Evolutionary conservation across 2,888 invertebrate species (phyloP), one percentile per base, ranked within the genome.

Genomic region (Rhyacophila evoluta): DNA sequence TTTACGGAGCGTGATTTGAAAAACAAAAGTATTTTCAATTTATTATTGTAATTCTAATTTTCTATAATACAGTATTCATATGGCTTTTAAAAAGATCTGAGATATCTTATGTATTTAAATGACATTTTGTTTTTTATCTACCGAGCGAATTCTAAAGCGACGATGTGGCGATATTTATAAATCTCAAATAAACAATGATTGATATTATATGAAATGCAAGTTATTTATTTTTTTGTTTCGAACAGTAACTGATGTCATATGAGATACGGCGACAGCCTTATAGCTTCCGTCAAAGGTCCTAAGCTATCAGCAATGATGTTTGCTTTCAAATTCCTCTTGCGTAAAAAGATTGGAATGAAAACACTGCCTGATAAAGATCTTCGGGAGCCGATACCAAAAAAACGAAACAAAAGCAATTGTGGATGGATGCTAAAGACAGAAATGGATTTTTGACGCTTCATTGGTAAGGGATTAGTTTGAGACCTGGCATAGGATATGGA

Each of bases 361-460:
- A 55, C 25, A 55, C 55, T 1, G 8, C 15, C n/a, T 55, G 55
- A 55, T 55, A 55, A 19, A 19, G 12, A 55, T 55, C 55, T 55
- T 25, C 41, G 5, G 41, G 41, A 41, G 41, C 41, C 41, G 19
- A 19, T 12, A 55, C 15, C 1, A 1, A 55, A 55, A 55, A 55
- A 55, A 10, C 55, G 19, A 55, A 19, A 55, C 55, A 55, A 55
- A 19, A 10, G 55, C 10, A 55, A 8, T 55, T 10, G 8, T 25
- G 19, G 55, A 55, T 55, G 55, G 2, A n/a, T n/a, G n/a, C 8
- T 1, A 8, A 55, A 8, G 55, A 19, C 25, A 8, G 25, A 55
- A 55, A 55, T 55, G 55, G 55, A 55, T 2, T 41, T 55, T 25
- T 55, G 55, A 55, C 55, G 55, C 25, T 25, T 55, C 55, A 55